Percentiles rank a stretch among this genome's conserved stretches.
These are phyloP conservation scores for Fundulus diaphanus DNA, from an alignment of 2,797 vertebrate species.

Conservation along the genomic window DNA sequence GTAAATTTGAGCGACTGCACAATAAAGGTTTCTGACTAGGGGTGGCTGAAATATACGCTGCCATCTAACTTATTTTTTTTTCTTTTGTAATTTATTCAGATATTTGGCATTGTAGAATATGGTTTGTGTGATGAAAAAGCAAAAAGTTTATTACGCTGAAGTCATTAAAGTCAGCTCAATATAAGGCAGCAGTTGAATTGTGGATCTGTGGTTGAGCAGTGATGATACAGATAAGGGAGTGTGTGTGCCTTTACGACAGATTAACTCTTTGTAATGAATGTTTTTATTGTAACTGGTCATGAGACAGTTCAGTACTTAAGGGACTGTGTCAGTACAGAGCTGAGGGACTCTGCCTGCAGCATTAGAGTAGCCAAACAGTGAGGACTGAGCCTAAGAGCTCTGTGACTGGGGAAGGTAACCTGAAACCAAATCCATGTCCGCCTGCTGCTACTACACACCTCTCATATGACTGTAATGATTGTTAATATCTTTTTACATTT, in stretches of 20 bases:
- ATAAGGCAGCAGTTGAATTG: conserved; percentile 41
- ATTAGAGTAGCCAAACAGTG: conserved; percentile 85
- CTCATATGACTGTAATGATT: conserved; percentile 86
- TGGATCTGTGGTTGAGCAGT: conserved; percentile 34
- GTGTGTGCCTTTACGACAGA: conserved; percentile 34
- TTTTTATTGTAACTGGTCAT: conserved; percentile 57
- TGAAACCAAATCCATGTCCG: conserved; percentile 94
- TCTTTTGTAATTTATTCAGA: conserved; percentile 62
- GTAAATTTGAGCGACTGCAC: conserved; percentile 78
- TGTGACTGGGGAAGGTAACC: conserved; percentile 90
- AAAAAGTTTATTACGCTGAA: conserved; percentile 67
- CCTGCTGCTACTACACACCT: conserved; percentile 87
- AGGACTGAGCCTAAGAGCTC: conserved; percentile 95
- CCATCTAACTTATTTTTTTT: conserved; percentile 64
- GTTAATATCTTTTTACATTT: conserved; percentile 78
- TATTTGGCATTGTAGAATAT: conserved; percentile 64
- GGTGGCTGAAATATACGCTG: conserved; percentile 54
- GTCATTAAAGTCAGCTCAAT: conserved; percentile 61
- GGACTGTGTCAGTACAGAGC: conserved; percentile 90
- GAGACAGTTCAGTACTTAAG: conserved; percentile 76
- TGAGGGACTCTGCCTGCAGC: conserved; percentile 87
- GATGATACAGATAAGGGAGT: conserved; percentile 12
- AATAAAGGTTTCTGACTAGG: conserved; percentile 58
- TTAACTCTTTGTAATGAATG: conserved; percentile 42
- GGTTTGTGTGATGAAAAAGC: conserved; percentile 67